phyloP scores from a whole-genome alignment of 2,888 invertebrate genomes.

The Amiota mariae region DNA sequence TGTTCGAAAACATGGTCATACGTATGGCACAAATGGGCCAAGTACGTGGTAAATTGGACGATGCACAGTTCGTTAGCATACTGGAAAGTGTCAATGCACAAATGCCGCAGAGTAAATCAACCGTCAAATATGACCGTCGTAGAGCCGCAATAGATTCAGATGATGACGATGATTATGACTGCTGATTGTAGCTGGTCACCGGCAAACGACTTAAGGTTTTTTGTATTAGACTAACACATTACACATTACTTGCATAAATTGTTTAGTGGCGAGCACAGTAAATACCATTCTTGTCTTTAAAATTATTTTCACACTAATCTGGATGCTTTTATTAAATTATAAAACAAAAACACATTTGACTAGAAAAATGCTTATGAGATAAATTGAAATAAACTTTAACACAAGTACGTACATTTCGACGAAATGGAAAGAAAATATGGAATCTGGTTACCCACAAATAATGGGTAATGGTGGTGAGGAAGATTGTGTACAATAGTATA shows the following conservation, averaged over 20 bases:
- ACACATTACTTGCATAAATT: background rate
- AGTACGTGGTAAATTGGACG: slow-evolving; percentile 86
- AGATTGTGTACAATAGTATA: background rate
- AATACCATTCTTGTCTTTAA: slow-evolving; percentile 8
- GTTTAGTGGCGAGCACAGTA: background rate
- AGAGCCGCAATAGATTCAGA: slow-evolving; percentile 91
- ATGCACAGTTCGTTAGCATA: slow-evolving; percentile 87
- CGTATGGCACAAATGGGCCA: slow-evolving; percentile 96
- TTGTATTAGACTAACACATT: background rate
- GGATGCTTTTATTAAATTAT: slow-evolving; percentile 18
- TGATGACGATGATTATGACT: slow-evolving; percentile 78
- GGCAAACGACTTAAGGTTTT: background rate
- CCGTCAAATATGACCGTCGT: slow-evolving; percentile 93
- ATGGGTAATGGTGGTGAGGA: background rate
- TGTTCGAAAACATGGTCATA: slow-evolving; percentile 95
- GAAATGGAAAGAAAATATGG: slow-evolving; percentile 19
- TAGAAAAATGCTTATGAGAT: slow-evolving; percentile 17
- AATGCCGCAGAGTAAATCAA: slow-evolving; percentile 83
- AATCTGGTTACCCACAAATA: slow-evolving; percentile 10
- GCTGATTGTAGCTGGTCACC: slow-evolving; percentile 58
- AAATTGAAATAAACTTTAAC: slow-evolving; percentile 7
- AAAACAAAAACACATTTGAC: slow-evolving; percentile 10
- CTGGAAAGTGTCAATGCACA: slow-evolving; percentile 91
- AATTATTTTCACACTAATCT: background rate
- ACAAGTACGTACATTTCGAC: background rate